Evolutionary conservation across 2,888 invertebrate genomes (phyloP).

Genomic region (Apotomis turbidana): DNA sequence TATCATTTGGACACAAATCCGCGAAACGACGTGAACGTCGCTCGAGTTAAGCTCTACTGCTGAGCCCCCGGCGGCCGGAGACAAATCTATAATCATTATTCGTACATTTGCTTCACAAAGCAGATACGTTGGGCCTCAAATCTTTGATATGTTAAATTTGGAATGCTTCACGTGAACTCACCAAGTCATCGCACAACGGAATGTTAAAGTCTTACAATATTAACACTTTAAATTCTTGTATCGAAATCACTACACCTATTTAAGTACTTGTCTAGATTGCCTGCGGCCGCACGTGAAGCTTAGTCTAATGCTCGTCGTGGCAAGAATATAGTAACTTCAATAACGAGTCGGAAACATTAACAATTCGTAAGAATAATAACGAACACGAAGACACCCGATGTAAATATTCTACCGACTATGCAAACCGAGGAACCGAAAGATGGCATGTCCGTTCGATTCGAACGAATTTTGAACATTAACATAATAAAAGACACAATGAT

Average conservation of each 20-base stretch:
- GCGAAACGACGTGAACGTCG: conserved; percentile 44
- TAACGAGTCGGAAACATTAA: conserved; percentile 26
- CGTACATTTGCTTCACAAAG: not conserved
- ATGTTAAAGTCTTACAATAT: conserved; percentile 31
- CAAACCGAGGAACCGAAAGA: conserved; percentile 31
- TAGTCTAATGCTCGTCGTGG: conserved; percentile 16
- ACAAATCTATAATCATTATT: conserved; percentile 26
- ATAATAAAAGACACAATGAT: conserved; percentile 41
- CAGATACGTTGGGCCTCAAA: conserved; percentile 19
- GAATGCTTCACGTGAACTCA: conserved; percentile 36
- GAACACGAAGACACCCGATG: conserved; percentile 24
- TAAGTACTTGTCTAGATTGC: conserved; percentile 37
- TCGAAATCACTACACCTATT: conserved; percentile 34
- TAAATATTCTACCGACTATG: conserved; percentile 14
- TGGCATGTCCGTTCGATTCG: conserved; percentile 23
- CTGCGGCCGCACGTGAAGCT: conserved; percentile 24
- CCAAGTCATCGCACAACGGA: conserved; percentile 25
- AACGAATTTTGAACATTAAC: conserved; percentile 36
- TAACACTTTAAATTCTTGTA: conserved; percentile 24
- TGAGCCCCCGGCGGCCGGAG: conserved; percentile 19
- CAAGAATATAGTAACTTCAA: conserved; percentile 40
- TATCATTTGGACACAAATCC: conserved; percentile 49
- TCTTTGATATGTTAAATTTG: conserved; percentile 38
- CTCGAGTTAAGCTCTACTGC: conserved; percentile 52
- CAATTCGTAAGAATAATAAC: conserved; percentile 26